These are phyloP conservation scores for Seira sanloemensis DNA, from an alignment of 2,888 invertebrate species.

Conservation along the genomic window DNA sequence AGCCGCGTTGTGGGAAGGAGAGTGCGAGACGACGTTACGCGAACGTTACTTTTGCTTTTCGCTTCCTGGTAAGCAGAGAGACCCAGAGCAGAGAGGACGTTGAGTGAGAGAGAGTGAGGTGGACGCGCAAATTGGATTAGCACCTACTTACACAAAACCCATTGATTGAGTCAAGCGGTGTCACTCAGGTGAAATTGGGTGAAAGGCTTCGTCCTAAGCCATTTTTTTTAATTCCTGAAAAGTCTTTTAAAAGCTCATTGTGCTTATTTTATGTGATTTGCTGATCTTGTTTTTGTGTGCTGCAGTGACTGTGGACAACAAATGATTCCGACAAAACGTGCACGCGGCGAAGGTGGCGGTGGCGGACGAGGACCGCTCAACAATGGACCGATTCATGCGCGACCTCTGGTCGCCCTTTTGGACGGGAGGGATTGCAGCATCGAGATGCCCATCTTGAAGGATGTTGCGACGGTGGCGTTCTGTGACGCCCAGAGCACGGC, in stretches of 20 bases:
- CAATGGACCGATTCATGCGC: slow-evolving; percentile 91
- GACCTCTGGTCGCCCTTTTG: slow-evolving; percentile 97
- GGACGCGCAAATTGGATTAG: background rate
- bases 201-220: background rate
- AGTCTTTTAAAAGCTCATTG: background rate
- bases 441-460: slow-evolving; percentile 99
- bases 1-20: background rate
- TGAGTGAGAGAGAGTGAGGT: background rate
- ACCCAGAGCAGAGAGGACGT: too few species aligned
- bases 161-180: background rate
- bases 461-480: slow-evolving; percentile 99
- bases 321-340: slow-evolving; percentile 3
- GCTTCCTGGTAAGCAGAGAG: background rate
- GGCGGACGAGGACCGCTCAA: slow-evolving; percentile 85
- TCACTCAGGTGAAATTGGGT: background rate
- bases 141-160: background rate
- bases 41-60: background rate
- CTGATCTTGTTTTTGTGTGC: too few species aligned
- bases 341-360: background rate
- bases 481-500: slow-evolving; percentile 99
- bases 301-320: background rate
- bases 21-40: background rate
- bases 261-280: too few species aligned
- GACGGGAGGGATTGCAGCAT: slow-evolving; percentile 99
- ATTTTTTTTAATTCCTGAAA: background rate